Percentiles rank a stretch among this genome's conserved stretches.
Conservation (phyloP, 2,113 vertebrate species). For the Puntigrus tetrazona region DNA sequence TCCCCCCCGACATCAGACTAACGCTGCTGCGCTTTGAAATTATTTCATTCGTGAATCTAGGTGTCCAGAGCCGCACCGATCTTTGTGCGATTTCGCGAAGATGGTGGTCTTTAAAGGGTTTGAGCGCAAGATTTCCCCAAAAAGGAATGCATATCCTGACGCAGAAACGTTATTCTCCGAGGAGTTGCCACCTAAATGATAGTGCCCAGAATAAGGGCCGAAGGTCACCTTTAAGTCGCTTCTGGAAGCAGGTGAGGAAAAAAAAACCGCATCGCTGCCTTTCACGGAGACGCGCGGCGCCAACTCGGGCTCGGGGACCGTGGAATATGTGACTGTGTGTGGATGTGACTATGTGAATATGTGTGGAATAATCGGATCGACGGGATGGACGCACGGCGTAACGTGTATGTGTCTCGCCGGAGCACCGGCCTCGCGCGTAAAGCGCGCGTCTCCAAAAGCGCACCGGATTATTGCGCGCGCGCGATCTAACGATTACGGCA, state of each 20-base stretch:
- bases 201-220: conserved; percentile 67
- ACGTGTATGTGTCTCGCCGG: background rate
- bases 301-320: background rate
- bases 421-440: background rate
- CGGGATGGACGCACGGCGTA: background rate
- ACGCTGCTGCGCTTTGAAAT: conserved; percentile 77
- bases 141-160: conserved; percentile 73
- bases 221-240: conserved; percentile 60
- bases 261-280: conserved; percentile 12
- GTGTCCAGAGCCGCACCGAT: conserved; percentile 75
- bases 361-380: too few species aligned
- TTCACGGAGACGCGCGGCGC: background rate
- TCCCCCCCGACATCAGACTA: conserved; percentile 64
- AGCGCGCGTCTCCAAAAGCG: conserved; percentile 20
- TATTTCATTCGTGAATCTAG: conserved; percentile 79
- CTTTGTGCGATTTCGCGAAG: conserved; percentile 77
- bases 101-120: conserved; percentile 77
- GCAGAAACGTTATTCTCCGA: conserved; percentile 68
- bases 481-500: background rate
- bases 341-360: too few species aligned
- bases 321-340: conserved; percentile 1
- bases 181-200: conserved; percentile 71
- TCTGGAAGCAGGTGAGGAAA: conserved; percentile 76
- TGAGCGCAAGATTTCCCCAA: conserved; percentile 70
- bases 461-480: background rate